These are phyloP conservation scores for Sphinx pinastri DNA, from an alignment of 2,888 invertebrate species.

Conservation along the genomic window DNA sequence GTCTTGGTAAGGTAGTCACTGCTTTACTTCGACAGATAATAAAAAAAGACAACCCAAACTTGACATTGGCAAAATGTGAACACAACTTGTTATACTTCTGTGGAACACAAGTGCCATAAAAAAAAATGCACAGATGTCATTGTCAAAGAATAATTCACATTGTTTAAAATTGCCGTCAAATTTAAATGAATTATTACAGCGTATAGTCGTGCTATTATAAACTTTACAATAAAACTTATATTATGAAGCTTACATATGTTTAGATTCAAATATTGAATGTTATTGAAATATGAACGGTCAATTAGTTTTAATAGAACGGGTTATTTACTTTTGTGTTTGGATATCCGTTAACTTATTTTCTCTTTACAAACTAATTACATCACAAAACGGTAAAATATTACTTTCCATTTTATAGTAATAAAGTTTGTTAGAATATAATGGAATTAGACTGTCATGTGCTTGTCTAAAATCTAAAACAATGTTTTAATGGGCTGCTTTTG, in stretches of 20 bases:
- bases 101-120: too few relatives aligned
- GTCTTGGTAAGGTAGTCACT: too few relatives aligned
- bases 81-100: too few relatives aligned
- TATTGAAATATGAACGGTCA: constrained; percentile 51
- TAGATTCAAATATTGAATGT: constrained; percentile 1
- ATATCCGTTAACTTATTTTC: constrained; percentile 81
- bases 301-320: constrained; percentile 64
- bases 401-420: constrained; percentile 26
- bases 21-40: too few relatives aligned
- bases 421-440: neutral
- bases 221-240: constrained; percentile 29
- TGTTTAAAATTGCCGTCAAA: constrained; percentile 42
- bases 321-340: constrained; percentile 81
- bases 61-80: too few relatives aligned
- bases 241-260: constrained; percentile 26
- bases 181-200: constrained; percentile 32
- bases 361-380: constrained; percentile 78
- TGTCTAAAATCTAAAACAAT: neutral
- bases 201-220: too few relatives aligned
- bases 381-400: constrained; percentile 76
- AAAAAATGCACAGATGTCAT: too few relatives aligned
- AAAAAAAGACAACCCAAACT: too few relatives aligned
- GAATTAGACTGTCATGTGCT: neutral
- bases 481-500: neutral
- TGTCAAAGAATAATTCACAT: too few relatives aligned